phyloP scores from a whole-genome alignment of 2,797 vertebrate species.

The Octomys mimax region DNA sequence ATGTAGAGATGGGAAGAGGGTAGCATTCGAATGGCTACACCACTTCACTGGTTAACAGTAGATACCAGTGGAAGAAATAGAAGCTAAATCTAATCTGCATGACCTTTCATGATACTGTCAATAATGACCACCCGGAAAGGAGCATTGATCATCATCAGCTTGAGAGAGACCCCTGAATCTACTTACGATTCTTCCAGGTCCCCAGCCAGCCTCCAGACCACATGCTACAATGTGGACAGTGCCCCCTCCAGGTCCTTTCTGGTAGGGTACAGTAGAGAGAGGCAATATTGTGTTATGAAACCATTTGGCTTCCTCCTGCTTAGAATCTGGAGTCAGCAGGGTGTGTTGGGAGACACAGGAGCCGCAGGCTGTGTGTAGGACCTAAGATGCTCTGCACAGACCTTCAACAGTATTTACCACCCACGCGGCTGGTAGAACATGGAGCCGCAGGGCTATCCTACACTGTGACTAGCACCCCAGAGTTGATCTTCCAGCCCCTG shows the following conservation, averaged over 20 bases:
- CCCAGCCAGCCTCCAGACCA: neutral
- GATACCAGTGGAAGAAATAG: neutral
- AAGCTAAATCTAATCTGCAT: neutral
- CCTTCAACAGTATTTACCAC: neutral
- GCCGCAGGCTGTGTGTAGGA: neutral
- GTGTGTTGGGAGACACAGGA: neutral
- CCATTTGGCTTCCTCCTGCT: neutral
- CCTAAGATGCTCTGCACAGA: neutral
- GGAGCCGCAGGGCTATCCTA: neutral
- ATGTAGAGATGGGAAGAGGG: neutral
- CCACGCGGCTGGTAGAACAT: neutral
- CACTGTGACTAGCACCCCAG: neutral
- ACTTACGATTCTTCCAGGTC: neutral
- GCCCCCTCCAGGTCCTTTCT: neutral
- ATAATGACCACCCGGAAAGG: neutral
- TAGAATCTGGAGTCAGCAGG: neutral
- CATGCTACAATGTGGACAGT: neutral
- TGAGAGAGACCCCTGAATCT: neutral
- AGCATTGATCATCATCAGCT: neutral
- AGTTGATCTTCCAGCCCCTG: neutral
- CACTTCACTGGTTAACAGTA: neutral
- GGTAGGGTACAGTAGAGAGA: neutral
- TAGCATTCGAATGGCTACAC: neutral
- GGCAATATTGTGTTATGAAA: neutral
- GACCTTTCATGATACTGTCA: neutral